Evolutionary conservation across 2,113 vertebrate species (phyloP).

Genomic region (Thinocorus orbignyianus): DNA sequence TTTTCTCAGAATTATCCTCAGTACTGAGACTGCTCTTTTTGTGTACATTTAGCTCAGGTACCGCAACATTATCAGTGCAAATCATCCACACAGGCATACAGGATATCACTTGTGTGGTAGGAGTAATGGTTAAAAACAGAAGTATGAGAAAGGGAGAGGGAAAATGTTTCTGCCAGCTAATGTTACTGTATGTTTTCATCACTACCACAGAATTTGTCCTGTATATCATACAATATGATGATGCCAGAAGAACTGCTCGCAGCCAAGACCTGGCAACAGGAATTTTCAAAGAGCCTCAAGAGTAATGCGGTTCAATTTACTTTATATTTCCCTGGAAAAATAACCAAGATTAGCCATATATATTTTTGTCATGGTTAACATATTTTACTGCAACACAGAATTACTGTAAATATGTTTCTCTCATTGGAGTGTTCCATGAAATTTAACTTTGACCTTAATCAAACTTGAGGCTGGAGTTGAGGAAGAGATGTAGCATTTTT

Average conservation of each 20-base stretch:
- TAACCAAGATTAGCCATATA: background rate
- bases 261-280: background rate
- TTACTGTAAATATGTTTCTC: background rate
- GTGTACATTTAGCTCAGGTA: background rate
- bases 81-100: background rate
- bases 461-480: background rate
- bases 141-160: background rate
- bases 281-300: background rate
- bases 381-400: background rate
- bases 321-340: background rate
- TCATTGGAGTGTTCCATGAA: background rate
- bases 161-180: background rate
- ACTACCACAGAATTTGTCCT: background rate
- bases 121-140: background rate
- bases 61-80: background rate
- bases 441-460: conserved; percentile 22
- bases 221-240: background rate
- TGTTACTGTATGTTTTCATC: background rate
- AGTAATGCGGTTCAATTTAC: background rate
- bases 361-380: background rate
- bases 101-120: background rate
- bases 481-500: background rate
- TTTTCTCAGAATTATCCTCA: background rate
- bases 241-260: background rate
- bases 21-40: background rate